These are phyloP conservation scores for Conistra vaccinii DNA, from an alignment of 2,888 invertebrate genomes.

Conservation along the genomic window DNA sequence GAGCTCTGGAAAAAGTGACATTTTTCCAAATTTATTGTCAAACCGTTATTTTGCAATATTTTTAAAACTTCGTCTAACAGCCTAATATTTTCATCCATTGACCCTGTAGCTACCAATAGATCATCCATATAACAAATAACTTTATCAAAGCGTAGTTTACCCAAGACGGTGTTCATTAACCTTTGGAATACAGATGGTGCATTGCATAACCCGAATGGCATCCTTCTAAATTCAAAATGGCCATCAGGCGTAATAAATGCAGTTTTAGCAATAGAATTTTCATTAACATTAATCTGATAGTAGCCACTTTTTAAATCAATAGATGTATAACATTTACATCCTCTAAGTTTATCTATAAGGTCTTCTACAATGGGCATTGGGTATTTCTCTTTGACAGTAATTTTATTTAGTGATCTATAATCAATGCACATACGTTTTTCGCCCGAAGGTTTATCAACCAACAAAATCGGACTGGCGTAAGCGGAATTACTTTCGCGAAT, in stretches of 20 bases:
- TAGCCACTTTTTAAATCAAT: too few relatives aligned
- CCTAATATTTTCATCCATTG: too few relatives aligned
- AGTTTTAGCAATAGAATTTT: too few relatives aligned
- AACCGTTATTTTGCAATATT: too few relatives aligned
- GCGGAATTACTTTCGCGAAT: constrained; percentile 4
- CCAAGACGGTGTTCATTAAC: neutral
- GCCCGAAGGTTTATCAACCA: neutral
- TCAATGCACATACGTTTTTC: constrained; percentile 1
- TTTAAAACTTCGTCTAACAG: too few relatives aligned
- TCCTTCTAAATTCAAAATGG: neutral
- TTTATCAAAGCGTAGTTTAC: too few relatives aligned
- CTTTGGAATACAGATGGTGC: neutral
- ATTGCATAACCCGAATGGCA: constrained; percentile 4
- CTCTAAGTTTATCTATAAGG: constrained; percentile 2
- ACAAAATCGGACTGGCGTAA: constrained; percentile 5
- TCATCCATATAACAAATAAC: too few relatives aligned
- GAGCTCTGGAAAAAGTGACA: constrained; percentile 11
- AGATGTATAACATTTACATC: neutral
- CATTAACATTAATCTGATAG: too few relatives aligned
- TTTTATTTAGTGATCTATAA: constrained; percentile 11
- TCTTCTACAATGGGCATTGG: constrained; percentile 13
- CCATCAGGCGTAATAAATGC: too few relatives aligned
- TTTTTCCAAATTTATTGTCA: neutral
- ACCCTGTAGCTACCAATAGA: too few relatives aligned
- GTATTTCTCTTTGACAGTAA: constrained; percentile 3